A percentile compares a stretch with the other conserved stretches of the same genome.
Evolutionary conservation across 1,140 invertebrate species (phyloP).

Genomic region (Calephelis virginiensis): DNA sequence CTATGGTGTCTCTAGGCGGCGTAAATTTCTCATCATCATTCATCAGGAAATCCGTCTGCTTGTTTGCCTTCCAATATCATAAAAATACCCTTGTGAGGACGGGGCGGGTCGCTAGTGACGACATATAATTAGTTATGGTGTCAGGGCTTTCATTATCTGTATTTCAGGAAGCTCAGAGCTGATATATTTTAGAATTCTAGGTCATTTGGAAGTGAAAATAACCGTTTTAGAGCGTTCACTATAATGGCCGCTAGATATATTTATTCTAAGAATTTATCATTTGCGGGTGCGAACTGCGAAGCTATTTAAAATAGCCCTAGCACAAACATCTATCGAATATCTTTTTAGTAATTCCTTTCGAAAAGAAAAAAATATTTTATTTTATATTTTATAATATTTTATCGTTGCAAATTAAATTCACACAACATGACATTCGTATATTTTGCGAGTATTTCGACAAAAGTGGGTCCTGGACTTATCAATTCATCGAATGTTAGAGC

Average conservation of each 20-base stretch:
- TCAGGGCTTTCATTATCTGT: background rate
- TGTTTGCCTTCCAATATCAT: no score
- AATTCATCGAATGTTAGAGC: no score
- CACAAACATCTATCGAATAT: no score
- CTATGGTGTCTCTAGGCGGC: no score
- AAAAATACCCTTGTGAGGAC: no score
- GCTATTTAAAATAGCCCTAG: background rate
- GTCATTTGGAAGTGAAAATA: slow-evolving; percentile 1
- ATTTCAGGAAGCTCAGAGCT: background rate
- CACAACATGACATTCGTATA: no score
- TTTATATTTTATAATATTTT: no score
- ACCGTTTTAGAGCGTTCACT: background rate
- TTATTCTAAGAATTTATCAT: slow-evolving; percentile 3
- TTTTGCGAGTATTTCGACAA: no score
- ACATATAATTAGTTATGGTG: background rate
- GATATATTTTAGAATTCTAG: slow-evolving; percentile 11
- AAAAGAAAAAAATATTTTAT: background rate
- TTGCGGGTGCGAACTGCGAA: background rate
- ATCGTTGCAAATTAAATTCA: no score
- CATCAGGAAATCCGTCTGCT: no score
- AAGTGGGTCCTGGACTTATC: no score
- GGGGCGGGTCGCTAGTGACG: background rate
- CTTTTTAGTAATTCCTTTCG: background rate
- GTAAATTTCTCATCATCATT: no score
- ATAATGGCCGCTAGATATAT: slow-evolving; percentile 4